phyloP scores from a whole-genome alignment of 2,113 vertebrate species.

The Monarcha castaneiventris region DNA sequence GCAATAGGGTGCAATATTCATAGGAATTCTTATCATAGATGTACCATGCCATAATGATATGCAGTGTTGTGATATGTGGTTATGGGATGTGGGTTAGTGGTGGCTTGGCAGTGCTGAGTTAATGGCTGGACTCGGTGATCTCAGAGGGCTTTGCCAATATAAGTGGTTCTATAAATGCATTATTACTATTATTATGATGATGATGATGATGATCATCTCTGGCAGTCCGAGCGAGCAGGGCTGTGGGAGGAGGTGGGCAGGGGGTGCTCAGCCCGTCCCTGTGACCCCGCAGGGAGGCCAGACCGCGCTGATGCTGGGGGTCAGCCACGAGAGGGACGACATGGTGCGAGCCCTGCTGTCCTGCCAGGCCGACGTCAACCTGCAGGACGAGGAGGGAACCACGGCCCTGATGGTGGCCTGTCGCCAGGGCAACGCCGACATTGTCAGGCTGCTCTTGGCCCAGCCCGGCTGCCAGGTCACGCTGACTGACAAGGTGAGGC shows the following conservation, averaged over 20 bases:
- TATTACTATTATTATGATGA: too few relatives aligned
- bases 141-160: neutral
- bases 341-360: constrained; percentile 77
- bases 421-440: constrained; percentile 63
- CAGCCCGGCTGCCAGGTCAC: constrained; percentile 67
- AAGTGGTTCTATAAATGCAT: neutral
- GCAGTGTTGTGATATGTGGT: neutral
- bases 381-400: constrained; percentile 72
- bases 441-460: constrained; percentile 73
- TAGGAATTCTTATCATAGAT: neutral
- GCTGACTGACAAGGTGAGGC: constrained; percentile 73
- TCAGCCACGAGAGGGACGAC: constrained; percentile 75
- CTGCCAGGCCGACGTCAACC: constrained; percentile 77
- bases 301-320: constrained; percentile 78
- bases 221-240: neutral
- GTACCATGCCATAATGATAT: neutral
- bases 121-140: accelerated
- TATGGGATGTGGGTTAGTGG: neutral
- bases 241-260: neutral
- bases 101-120: neutral
- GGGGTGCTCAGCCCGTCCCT: neutral
- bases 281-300: constrained; percentile 71
- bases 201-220: neutral
- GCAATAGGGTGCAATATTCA: neutral
- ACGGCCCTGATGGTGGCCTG: constrained; percentile 79